These are phyloP conservation scores for Microtus montanus DNA, from an alignment of 2,113 vertebrate species.

Conservation along the genomic window DNA sequence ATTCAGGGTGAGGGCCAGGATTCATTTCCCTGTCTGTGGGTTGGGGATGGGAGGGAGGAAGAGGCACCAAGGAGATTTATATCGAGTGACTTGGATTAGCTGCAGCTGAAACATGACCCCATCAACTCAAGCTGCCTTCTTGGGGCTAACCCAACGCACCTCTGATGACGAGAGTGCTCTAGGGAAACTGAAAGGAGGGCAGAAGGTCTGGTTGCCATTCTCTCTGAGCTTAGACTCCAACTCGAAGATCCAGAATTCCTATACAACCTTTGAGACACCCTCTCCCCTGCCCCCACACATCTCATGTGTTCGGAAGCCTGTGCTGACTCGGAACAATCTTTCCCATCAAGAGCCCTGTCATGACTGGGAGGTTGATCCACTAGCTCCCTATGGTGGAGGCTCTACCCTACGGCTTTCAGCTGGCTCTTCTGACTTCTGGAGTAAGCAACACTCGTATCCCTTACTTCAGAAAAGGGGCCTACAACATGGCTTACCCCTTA, in stretches of 20 bases:
- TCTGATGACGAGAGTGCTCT: constrained; percentile 72
- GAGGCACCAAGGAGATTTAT: constrained; percentile 82
- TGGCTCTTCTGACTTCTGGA: constrained; percentile 30
- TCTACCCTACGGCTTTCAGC: not conserved
- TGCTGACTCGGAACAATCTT: constrained; percentile 5
- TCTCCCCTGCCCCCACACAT: not conserved
- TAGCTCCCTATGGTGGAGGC: not conserved
- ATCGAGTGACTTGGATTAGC: constrained; percentile 89
- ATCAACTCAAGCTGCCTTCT: constrained; percentile 87
- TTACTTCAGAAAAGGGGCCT: constrained; percentile 7
- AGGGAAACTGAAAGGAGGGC: constrained; percentile 75
- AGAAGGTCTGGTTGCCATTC: constrained; percentile 73
- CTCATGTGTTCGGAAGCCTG: not conserved
- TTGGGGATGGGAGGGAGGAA: constrained; percentile 77
- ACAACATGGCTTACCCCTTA: not conserved
- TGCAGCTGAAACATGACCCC: constrained; percentile 86
- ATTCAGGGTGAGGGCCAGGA: constrained; percentile 85
- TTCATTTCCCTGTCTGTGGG: constrained; percentile 87
- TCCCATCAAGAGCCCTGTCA: not conserved
- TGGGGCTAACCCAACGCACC: constrained; percentile 84
- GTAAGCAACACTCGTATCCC: not conserved
- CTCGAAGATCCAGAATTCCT: constrained; percentile 68
- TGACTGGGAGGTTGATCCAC: not conserved
- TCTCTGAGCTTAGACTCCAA: constrained; percentile 58
- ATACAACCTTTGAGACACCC: constrained; percentile 56